Percentiles rank a stretch among this genome's conserved stretches.
Conservation (phyloP, 2,888 invertebrate genomes). For the Lasiommata megera region DNA sequence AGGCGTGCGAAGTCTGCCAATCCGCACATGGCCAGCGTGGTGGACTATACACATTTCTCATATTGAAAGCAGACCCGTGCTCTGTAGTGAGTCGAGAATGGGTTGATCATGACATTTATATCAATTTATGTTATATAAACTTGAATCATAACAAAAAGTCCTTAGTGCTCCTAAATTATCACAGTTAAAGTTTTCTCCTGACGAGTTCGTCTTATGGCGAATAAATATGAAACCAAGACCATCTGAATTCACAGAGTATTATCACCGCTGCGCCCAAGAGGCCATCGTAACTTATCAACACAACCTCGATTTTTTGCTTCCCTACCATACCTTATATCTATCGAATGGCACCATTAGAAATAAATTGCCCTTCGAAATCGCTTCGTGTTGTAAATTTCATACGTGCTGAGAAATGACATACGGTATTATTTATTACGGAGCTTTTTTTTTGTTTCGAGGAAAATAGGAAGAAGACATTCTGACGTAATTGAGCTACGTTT, state of each 20-base stretch:
- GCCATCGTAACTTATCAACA: neutral
- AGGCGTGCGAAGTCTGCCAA: no score
- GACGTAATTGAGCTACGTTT: slow-evolving; percentile 75
- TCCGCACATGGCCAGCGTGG: no score
- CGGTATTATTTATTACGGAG: slow-evolving; percentile 77
- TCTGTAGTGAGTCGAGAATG: no score
- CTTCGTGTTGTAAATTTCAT: slow-evolving; percentile 79
- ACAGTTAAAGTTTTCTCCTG: no score
- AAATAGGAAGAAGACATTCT: slow-evolving; percentile 77
- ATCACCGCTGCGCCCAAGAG: neutral
- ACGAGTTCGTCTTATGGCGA: no score
- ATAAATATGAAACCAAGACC: neutral
- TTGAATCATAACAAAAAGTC: no score
- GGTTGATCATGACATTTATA: no score
- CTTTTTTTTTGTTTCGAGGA: slow-evolving; percentile 61
- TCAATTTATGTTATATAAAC: no score
- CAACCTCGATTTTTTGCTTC: slow-evolving; percentile 14
- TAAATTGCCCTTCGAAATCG: slow-evolving; percentile 77
- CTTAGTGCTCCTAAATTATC: no score
- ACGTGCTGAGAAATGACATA: slow-evolving; percentile 82
- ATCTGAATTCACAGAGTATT: neutral
- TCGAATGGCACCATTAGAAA: slow-evolving; percentile 73
- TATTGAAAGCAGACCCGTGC: no score
- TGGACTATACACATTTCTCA: no score
- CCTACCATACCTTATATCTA: slow-evolving; percentile 33